These are phyloP conservation scores for Petrolisthes manimaculis DNA, from an alignment of 2,888 invertebrate genomes.

Conservation along the genomic window DNA sequence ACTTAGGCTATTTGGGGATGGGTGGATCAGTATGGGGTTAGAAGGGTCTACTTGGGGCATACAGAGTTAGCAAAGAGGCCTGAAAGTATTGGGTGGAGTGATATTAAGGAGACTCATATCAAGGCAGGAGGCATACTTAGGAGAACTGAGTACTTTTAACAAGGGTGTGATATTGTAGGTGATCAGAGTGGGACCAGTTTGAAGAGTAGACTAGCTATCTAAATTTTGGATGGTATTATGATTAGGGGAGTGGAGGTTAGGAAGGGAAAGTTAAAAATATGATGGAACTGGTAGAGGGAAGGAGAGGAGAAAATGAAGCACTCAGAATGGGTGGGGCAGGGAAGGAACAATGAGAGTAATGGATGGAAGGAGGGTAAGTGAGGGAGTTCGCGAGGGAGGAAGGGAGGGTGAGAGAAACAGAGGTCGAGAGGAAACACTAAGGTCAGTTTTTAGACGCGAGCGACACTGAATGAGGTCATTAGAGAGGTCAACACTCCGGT, in stretches of 20 bases:
- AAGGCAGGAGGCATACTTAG: too few relatives aligned
- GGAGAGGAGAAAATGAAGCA: not conserved
- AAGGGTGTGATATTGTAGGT: too few relatives aligned
- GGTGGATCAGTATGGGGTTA: too few relatives aligned
- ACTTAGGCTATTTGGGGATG: too few relatives aligned
- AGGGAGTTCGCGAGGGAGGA: not conserved
- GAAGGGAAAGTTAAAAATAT: not conserved
- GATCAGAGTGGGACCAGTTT: too few relatives aligned
- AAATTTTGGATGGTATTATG: not conserved
- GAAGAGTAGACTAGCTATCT: too few relatives aligned
- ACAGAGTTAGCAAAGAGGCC: too few relatives aligned
- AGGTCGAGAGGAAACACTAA: not conserved
- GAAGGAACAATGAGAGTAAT: not conserved
- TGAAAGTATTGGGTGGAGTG: too few relatives aligned
- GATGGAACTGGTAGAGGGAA: not conserved
- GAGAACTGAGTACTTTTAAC: too few relatives aligned
- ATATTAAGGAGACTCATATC: too few relatives aligned
- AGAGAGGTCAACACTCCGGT: slow-evolving; percentile 39
- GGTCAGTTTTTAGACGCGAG: slow-evolving; percentile 37
- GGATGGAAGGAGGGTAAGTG: not conserved
- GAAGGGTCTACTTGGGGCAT: too few relatives aligned
- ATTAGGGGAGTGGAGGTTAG: not conserved
- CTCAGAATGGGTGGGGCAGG: not conserved
- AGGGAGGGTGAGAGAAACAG: not conserved
- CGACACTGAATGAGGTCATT: slow-evolving; percentile 49